Conservation (phyloP, 2,888 invertebrate species). For the Tenthredo scrophulariae region DNA sequence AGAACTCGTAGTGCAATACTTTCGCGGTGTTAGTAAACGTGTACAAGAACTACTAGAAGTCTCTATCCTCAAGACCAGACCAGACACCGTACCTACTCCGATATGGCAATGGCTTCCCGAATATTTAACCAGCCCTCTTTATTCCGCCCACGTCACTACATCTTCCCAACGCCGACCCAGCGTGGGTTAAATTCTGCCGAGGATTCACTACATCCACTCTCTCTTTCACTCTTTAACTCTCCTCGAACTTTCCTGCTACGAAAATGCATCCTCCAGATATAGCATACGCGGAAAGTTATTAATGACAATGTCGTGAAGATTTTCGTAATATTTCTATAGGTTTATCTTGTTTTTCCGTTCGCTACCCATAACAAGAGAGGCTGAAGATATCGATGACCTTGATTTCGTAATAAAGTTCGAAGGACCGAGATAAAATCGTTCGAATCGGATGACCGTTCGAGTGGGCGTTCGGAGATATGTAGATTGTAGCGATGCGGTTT, state of each 20-base stretch:
- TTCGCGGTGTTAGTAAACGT: neutral
- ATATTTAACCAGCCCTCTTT: constrained; percentile 33
- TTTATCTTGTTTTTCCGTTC: neutral
- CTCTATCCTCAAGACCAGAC: constrained; percentile 20
- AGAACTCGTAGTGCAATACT: constrained; percentile 12
- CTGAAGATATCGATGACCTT: constrained; percentile 37
- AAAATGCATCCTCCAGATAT: neutral
- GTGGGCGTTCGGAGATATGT: constrained; percentile 35
- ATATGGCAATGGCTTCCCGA: constrained; percentile 31
- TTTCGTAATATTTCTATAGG: too few species aligned
- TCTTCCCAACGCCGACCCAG: constrained; percentile 31
- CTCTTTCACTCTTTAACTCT: constrained; percentile 3
- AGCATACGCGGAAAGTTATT: too few species aligned
- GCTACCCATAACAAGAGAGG: neutral
- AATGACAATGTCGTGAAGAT: too few species aligned
- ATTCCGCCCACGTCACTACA: constrained; percentile 26
- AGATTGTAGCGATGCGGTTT: constrained; percentile 45
- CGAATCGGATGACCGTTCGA: constrained; percentile 27
- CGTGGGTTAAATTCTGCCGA: constrained; percentile 31
- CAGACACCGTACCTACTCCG: neutral
- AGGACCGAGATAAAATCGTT: constrained; percentile 32
- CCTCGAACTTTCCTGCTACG: neutral
- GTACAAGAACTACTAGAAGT: constrained; percentile 36
- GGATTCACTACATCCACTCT: constrained; percentile 14
- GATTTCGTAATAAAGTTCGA: constrained; percentile 31